Conservation (phyloP, 1,140 invertebrate genomes). For the Heliconius himera region DNA sequence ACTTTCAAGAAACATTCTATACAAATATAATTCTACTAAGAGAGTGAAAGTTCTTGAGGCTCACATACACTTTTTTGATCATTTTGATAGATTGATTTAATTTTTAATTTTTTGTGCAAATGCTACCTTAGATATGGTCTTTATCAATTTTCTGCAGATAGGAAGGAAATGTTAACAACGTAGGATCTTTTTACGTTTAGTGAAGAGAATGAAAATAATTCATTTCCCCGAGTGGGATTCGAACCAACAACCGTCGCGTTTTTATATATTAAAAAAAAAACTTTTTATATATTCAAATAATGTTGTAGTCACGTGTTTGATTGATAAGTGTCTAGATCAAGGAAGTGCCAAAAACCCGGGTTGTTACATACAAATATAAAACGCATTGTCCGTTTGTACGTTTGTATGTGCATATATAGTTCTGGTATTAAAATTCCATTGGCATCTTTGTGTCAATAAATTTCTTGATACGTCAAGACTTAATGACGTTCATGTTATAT, state of each 20-base stretch:
- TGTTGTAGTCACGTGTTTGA: neutral
- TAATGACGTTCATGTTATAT: constrained; percentile 21
- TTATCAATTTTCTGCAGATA: too few relatives aligned
- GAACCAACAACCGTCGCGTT: too few relatives aligned
- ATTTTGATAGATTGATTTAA: neutral
- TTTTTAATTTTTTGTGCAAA: neutral
- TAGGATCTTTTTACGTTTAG: too few relatives aligned
- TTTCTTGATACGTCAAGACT: constrained; percentile 23
- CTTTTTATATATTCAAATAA: neutral
- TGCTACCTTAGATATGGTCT: neutral
- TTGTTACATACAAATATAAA: neutral
- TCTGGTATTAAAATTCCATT: constrained; percentile 25
- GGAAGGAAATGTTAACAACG: too few relatives aligned
- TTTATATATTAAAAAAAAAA: neutral
- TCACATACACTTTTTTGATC: neutral
- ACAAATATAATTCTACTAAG: constrained; percentile 3
- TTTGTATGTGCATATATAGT: neutral
- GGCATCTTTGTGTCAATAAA: constrained; percentile 30
- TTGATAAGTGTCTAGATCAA: neutral
- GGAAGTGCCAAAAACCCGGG: constrained; percentile 21
- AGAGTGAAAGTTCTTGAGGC: neutral
- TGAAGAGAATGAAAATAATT: too few relatives aligned
- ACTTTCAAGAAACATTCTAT: neutral
- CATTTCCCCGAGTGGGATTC: too few relatives aligned
- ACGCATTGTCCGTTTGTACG: neutral